A percentile compares a stretch with the other conserved stretches of the same genome.
These are phyloP conservation scores for Apodemus speciosus DNA, from an alignment of 2,113 vertebrate genomes.

Conservation along the genomic window DNA sequence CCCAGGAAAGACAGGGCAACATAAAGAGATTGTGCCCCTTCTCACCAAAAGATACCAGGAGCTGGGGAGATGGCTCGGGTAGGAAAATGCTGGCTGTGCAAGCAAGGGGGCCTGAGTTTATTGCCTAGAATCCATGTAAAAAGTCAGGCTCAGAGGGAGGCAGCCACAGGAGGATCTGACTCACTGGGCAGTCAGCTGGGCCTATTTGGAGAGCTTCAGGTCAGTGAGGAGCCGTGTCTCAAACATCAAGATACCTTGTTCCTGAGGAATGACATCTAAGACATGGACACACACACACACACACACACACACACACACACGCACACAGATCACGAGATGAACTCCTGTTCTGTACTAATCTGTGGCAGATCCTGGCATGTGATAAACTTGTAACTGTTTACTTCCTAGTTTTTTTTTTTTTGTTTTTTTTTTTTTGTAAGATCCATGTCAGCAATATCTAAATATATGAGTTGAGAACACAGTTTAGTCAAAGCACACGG, in stretches of 20 bases:
- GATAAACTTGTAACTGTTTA: background rate
- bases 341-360: background rate
- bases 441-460: background rate
- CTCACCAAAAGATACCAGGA: background rate
- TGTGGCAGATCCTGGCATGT: background rate
- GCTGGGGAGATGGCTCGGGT: background rate
- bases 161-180: background rate
- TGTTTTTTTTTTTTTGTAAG: background rate
- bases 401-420: too few relatives aligned
- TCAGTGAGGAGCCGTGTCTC: background rate
- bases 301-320: background rate
- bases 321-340: background rate
- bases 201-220: background rate
- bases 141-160: background rate
- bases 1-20: background rate
- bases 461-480: background rate
- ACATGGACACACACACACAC: background rate
- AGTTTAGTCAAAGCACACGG: background rate
- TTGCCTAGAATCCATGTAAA: background rate
- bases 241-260: background rate
- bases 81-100: background rate
- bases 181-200: background rate
- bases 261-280: background rate
- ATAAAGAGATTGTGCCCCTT: background rate
- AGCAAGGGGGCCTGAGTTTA: background rate